Evolutionary conservation across 2,888 invertebrate genomes (phyloP).

Genomic region (Hypomecis atomaria): DNA sequence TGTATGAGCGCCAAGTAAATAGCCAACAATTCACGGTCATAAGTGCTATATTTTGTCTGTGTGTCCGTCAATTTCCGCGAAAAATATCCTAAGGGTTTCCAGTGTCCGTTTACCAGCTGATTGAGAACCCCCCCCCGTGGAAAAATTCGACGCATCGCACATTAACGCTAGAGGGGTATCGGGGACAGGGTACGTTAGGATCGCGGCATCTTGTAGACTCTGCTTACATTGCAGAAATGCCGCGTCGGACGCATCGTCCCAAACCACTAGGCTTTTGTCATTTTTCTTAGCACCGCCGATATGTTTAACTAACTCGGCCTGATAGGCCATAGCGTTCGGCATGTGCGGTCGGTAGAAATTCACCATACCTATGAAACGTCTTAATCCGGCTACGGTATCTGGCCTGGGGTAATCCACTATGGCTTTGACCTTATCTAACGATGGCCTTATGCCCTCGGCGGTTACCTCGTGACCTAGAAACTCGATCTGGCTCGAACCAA

Average conservation of each 20-base stretch:
- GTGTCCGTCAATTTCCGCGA: too few species aligned
- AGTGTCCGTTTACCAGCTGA: too few species aligned
- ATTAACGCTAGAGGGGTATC: not conserved
- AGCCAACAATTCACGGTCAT: too few species aligned
- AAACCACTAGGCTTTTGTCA: not conserved
- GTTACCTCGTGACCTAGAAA: not conserved
- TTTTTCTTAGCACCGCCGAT: not conserved
- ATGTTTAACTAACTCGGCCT: not conserved
- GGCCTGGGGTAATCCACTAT: not conserved
- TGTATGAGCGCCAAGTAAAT: too few species aligned
- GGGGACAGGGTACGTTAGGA: not conserved
- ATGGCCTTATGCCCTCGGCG: not conserved
- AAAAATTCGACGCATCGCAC: too few species aligned
- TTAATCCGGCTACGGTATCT: not conserved
- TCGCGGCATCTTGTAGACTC: not conserved
- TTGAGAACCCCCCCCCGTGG: too few species aligned
- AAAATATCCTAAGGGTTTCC: too few species aligned
- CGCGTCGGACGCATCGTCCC: not conserved
- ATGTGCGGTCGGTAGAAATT: slow-evolving; percentile 1
- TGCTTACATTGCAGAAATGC: not conserved
- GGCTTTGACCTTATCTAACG: not conserved
- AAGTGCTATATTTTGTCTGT: too few species aligned
- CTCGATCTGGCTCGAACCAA: not conserved
- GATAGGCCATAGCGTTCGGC: not conserved
- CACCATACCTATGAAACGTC: not conserved